Evolutionary conservation across 2,888 invertebrate genomes (phyloP), one percentile per base, ranked within the genome.

Genomic region (Lordiphosa andalusiaca): DNA sequence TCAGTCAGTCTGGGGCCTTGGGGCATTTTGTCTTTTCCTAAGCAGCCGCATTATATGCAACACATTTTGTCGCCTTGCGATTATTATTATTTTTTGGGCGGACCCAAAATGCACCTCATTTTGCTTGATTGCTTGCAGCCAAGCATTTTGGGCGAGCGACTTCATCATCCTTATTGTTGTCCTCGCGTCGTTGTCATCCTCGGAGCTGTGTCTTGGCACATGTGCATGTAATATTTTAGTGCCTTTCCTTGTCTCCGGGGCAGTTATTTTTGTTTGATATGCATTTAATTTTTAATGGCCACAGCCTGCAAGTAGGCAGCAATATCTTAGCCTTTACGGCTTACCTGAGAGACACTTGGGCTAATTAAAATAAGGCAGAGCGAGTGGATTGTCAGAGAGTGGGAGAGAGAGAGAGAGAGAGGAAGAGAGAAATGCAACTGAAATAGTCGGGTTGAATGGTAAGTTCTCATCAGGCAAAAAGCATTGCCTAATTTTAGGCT

Each of bases 181-280:
- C 41, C 13, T 63, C 16, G 60, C 61, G 41, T 48, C 35, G 39
- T 39, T 19, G 2, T 19, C 40, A 40, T 35, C 47, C 9, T 47
- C 12, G 16, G n/a, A 13, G 48, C 12, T 35, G 30, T 63, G 64
- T 60, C 67, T 47, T 49, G 75, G 44, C 77, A 78, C 71, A 73
- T 78, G 80, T 82, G 82, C 68, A 66, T 58, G 65, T 78, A 75
- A 82, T 77, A 78, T 78, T 73, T 82, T 68, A 78, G 78, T 77
- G 73, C 62, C 66, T 56, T 70, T 71, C 68, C 71, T 71, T 71
- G 16, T 40, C 13, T 16, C 40, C 40, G 16, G 12, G 19, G 40
- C 40, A 30, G 30, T 30, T 30, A 30, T 74, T 58, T 78, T 70
- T 67, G 53, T 69, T 73, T 68, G 70, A 68, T 77, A 73, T 74